Evolutionary conservation across 2,797 vertebrate species (phyloP).

Genomic region (Pterois miles): DNA sequence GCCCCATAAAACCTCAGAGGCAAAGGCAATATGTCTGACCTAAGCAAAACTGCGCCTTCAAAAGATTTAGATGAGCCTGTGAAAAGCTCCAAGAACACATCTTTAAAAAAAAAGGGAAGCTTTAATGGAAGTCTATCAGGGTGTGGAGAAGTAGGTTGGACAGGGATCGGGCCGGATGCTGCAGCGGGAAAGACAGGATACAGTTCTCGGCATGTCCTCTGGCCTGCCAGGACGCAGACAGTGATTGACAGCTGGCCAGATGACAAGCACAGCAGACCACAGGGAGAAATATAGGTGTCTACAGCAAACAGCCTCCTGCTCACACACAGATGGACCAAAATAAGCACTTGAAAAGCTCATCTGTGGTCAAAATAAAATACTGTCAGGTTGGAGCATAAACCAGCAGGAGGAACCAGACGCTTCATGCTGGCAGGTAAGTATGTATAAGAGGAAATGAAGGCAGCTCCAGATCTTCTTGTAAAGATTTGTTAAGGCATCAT

Average conservation of each 20-base stretch:
- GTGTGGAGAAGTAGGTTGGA: conserved; percentile 43
- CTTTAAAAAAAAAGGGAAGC: conserved; percentile 23
- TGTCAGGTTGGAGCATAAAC: conserved; percentile 23
- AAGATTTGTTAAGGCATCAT: conserved; percentile 2
- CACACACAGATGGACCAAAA: conserved; percentile 24
- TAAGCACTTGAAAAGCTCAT: conserved; percentile 48
- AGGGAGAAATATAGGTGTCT: conserved; percentile 45
- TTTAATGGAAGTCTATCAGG: conserved; percentile 59
- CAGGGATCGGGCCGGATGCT: conserved; percentile 37
- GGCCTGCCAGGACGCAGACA: conserved; percentile 40
- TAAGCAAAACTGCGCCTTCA: conserved; percentile 64
- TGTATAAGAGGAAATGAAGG: conserved; percentile 13
- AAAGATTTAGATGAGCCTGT: conserved; percentile 62
- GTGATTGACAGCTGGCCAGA: conserved; percentile 75
- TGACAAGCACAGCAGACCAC: conserved; percentile 58
- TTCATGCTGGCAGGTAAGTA: conserved; percentile 11
- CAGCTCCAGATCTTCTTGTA: conserved; percentile 2
- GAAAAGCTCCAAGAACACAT: conserved; percentile 51
- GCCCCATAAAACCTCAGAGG: conserved; percentile 50
- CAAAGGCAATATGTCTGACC: conserved; percentile 61
- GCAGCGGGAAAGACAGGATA: conserved; percentile 41
- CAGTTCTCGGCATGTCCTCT: conserved; percentile 52
- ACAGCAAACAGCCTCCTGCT: conserved; percentile 49
- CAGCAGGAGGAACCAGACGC: neutral
- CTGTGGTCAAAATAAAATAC: conserved; percentile 39